Evolutionary conservation across 64 coral and sea anemone species (phyloP), one percentile per base, ranked within the genome.

Genomic region (Dendronephthya gigantea): DNA sequence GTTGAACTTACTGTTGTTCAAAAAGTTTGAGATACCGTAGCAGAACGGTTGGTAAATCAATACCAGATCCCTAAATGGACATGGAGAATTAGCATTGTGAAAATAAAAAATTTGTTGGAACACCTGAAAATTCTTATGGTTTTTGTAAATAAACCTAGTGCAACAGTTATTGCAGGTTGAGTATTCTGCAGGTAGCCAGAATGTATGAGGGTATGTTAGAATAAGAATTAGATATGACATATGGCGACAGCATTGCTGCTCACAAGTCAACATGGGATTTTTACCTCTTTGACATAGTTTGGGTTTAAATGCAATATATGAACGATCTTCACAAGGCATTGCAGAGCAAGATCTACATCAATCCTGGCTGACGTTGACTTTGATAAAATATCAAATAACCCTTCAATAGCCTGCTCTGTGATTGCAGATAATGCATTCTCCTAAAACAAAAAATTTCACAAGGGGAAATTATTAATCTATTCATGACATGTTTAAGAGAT

Each of bases 261-360:
- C 41, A 45, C 4, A 6, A 6, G 4, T 45, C 41, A 45, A 6
- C 4, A 45, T 45, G 2, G 7, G 6, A 62, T 62, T 27, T 62
- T 7, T 35, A 79, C 72, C 36, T 56, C 19, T 0, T 34, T 85
- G 35, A 7, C 16, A 39, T 15, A 85, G 22, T 4, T 83, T 55
- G 83, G 47, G 58, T 48, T 62, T 27, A 85, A 83, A 52, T 90
- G 89, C 5, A 86, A 43, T 1, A 86, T 28, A 40, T 90, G 89
- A 19, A 90, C 89, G 56, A 85, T 50, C 43, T 86, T 72, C 17
- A 90, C 84, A 90, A 90, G 79, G 39, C 89, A 90, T 19, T 90
- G 89, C 2, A 90, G 69, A 29, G 89, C 58, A 49, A 90, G 23
- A 33, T 79, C 72, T 11, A 79, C 11, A 33, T 79, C 32, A 36